These are phyloP conservation scores for Chloroceryle aenea DNA, from an alignment of 2,113 vertebrate species.

Conservation along the genomic window DNA sequence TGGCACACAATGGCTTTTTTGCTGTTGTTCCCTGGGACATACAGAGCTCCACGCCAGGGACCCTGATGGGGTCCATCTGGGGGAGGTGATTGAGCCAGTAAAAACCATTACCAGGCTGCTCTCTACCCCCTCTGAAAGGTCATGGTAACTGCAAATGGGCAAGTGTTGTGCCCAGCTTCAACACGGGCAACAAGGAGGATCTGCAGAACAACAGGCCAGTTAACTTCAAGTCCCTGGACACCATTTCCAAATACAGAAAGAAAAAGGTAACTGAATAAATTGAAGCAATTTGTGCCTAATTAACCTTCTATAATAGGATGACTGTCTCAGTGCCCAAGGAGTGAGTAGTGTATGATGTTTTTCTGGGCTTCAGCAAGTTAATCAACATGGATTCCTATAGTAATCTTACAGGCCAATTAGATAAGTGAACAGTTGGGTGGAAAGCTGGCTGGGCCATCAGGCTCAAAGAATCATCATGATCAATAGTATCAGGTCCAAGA, in stretches of 20 bases:
- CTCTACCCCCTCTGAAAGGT: background rate
- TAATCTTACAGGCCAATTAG: background rate
- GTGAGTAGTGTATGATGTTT: background rate
- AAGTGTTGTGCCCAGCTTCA: background rate
- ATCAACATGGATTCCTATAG: background rate
- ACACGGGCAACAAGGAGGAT: background rate
- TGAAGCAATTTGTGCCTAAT: background rate
- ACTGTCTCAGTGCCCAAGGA: background rate
- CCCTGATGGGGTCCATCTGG: accelerated
- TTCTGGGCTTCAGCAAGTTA: background rate
- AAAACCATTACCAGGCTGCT: background rate
- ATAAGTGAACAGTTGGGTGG: background rate
- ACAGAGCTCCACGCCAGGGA: background rate
- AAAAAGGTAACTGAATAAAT: background rate
- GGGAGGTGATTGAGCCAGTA: accelerated
- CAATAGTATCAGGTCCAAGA: background rate
- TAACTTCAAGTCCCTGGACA: background rate
- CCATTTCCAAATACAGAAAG: background rate
- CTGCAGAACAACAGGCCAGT: background rate
- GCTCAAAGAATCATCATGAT: background rate
- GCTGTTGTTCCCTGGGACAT: background rate
- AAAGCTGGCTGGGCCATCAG: background rate
- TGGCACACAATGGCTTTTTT: background rate
- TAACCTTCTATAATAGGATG: background rate
- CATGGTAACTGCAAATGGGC: background rate